These are phyloP conservation scores for Dysmachus trigonus DNA, from an alignment of 2,888 invertebrate genomes.

Conservation along the genomic window DNA sequence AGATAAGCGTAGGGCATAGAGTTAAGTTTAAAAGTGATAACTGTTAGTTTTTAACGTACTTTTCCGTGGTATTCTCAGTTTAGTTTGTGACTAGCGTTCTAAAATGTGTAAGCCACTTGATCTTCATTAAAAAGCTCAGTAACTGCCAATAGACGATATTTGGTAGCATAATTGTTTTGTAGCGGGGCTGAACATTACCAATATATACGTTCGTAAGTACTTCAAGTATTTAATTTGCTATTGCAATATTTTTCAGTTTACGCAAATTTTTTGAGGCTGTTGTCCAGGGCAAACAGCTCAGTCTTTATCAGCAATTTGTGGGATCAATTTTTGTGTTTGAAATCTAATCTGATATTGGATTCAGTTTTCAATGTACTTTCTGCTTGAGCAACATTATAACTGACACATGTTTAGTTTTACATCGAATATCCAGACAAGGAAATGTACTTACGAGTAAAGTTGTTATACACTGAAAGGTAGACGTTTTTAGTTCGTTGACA, in stretches of 20 bases:
- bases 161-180: constrained; percentile 31
- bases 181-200: constrained; percentile 37
- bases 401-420: neutral
- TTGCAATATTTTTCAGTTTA: neutral
- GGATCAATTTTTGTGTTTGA: neutral
- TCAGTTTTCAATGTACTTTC: neutral
- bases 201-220: constrained; percentile 37
- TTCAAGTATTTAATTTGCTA: constrained; percentile 16
- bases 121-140: constrained; percentile 36
- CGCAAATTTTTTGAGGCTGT: neutral
- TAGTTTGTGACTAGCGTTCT: constrained; percentile 23
- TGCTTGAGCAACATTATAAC: neutral
- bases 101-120: constrained; percentile 20
- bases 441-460: neutral
- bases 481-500: neutral
- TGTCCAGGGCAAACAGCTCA: neutral
- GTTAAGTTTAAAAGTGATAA: constrained; percentile 25
- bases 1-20: constrained; percentile 7
- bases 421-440: neutral
- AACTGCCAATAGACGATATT: constrained; percentile 37
- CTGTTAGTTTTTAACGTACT: constrained; percentile 6
- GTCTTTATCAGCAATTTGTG: neutral
- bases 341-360: neutral
- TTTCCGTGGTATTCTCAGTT: constrained; percentile 39
- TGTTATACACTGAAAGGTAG: no score